Evolutionary conservation across 2,888 invertebrate genomes (phyloP), one percentile per base, ranked within the genome.

Genomic region (Caenorhabditis macrosperma): DNA sequence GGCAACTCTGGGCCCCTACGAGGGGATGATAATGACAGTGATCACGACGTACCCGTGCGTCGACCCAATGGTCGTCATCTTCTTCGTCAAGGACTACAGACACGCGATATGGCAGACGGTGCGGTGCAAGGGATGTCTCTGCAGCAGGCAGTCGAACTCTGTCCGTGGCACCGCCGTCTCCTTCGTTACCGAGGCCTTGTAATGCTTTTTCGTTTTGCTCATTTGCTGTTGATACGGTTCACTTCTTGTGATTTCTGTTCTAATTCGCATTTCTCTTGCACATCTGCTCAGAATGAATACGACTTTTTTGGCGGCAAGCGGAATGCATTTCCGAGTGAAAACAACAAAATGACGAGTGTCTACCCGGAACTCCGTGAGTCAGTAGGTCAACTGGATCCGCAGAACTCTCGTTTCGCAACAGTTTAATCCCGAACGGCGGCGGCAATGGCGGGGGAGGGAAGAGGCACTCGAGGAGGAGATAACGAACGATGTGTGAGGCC

Each of bases 41-140:
- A 72, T 78, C 46, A 72, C 78, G 5, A 78, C 72, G 7, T 78
- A 78, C 48, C 78, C 78, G 17, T 78, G 66, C 35, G 67, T 78
- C 2, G 78, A 78, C 52, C 78, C 78, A 6, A 67, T 72, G 38
- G 72, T 78, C 41, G 72, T 72, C 9, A 78, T 78, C 55, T 78
- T 67, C 44, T 78, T 72, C 33, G 72, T 78, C 17, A 64, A 61
- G 15, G 78, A 78, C 41, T 78, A 54, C 17, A 48, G 78, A 20
- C 41, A 63, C 17, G 68, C 77, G 30, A 52, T 77, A n/a, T 59
- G 59, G 57, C 52, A 69, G 28, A 59, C 69, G 0, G 26, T 77
- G 2, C 30, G 64, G 33, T 77, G 77, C 54, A 57, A 28, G 15
- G 54, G 46, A 33, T 60, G 66, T 38, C 35, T 67, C 7, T 78